A percentile compares a stretch with the other conserved stretches of the same genome.
phyloP scores from a whole-genome alignment of 1,140 invertebrate species.

The Latrodectus geometricus region DNA sequence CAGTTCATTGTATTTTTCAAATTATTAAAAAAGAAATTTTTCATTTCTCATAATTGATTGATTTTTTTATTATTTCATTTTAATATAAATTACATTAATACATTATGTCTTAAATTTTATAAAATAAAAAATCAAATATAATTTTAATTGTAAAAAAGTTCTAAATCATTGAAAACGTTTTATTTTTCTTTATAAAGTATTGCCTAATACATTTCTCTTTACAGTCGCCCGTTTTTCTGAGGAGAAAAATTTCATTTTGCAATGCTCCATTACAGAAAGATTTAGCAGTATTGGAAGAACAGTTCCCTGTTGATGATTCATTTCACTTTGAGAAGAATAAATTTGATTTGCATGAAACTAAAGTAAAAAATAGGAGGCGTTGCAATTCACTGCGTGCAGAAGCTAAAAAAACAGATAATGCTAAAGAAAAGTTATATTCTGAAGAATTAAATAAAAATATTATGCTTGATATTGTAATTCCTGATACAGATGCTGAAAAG shows the following conservation, averaged over 20 bases:
- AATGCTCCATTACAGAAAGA: conserved; percentile 72
- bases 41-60: too few relatives aligned
- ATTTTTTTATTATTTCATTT: too few relatives aligned
- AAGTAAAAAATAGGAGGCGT: conserved; percentile 11
- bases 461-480: conserved; percentile 25
- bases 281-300: conserved; percentile 71
- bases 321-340: conserved; percentile 14
- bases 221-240: conserved; percentile 69
- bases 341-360: conserved; percentile 10
- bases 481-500: background rate
- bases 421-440: conserved; percentile 4
- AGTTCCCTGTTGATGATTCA: conserved; percentile 68
- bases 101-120: too few relatives aligned
- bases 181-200: background rate
- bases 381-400: conserved; percentile 13
- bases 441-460: conserved; percentile 12
- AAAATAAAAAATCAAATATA: too few relatives aligned
- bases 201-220: background rate
- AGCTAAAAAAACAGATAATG: background rate
- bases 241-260: conserved; percentile 76
- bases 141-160: too few relatives aligned
- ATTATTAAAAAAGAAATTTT: too few relatives aligned
- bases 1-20: too few relatives aligned
- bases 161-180: background rate
- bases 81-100: too few relatives aligned